Evolutionary conservation across 2,797 vertebrate species (phyloP).

Genomic region (Phaenicophaeus curvirostris): DNA sequence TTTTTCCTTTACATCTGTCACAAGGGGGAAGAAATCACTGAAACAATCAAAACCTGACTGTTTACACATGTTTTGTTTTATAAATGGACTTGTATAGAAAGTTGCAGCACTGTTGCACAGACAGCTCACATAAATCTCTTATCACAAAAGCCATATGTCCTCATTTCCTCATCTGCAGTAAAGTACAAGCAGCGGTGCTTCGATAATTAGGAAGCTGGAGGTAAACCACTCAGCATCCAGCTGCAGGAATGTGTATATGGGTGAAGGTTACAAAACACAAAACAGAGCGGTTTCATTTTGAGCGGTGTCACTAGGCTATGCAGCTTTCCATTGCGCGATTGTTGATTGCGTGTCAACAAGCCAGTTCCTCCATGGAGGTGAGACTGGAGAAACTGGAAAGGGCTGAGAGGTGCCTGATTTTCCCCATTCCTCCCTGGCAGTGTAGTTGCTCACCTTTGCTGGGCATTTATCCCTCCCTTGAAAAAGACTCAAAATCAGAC

Average conservation of each 20-base stretch:
- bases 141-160: constrained; percentile 71
- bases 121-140: constrained; percentile 55
- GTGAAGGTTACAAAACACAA: constrained; percentile 50
- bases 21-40: constrained; percentile 25
- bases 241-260: constrained; percentile 8
- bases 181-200: background rate
- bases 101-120: background rate
- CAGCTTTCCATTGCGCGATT: background rate
- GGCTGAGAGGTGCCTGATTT: background rate
- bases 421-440: fast-evolving
- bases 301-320: fast-evolving
- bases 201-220: constrained; percentile 60
- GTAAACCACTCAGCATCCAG: constrained; percentile 34
- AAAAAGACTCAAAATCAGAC: background rate
- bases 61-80: constrained; percentile 64
- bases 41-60: constrained; percentile 58
- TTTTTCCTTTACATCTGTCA: constrained; percentile 66
- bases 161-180: constrained; percentile 51
- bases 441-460: background rate
- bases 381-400: background rate
- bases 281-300: background rate
- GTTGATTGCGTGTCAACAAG: background rate
- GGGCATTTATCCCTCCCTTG: background rate
- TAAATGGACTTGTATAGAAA: constrained; percentile 62
- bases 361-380: background rate